Evolutionary conservation across 2,113 vertebrate genomes (phyloP), one percentile per base, ranked within the genome.

Genomic region (Leucoraja erinaceus): DNA sequence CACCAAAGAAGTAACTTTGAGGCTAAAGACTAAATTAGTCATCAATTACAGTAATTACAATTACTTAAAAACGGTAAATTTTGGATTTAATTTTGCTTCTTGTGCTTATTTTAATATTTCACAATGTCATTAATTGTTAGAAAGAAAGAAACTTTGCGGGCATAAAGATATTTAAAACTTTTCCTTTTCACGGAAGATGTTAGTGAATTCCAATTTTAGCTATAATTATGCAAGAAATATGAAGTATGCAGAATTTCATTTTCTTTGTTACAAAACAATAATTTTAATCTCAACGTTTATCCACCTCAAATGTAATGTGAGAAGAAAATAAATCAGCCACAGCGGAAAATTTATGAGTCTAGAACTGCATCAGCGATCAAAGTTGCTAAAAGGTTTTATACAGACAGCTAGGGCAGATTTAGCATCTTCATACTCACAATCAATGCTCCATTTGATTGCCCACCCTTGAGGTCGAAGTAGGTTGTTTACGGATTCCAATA

Each of bases 391-490:
- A 61, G 28, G 28, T 86, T 63, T 86, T 66, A 8, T 66, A 14
- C 18, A 18, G 22, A 61, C 11, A 20, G 33, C 6, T 47, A 72
- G 11, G 38, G 5, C 33, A 47, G 16, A 91, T 70, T 61, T n/a
- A 72, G 18, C 18, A 72, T 8, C 3, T 68, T 74, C n/a, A 9
- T 77, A 94, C 98, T 98, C 95, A 99, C 99, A 96, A 95, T 99
- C 98, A 61, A 99, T 96, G 0, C 95, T 98, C 99, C 99, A 99
- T 93, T 97, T 97, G 74, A 97, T 96, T 0, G 95, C 95, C 98
- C 98, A 98, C 94, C 98, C 97, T 0, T 98, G 98, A 75, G 98
- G 98, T 78, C 97, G 96, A 63, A 99, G 97, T 78, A 98, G 93
- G 12, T 97, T 97, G 0, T 98, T 98, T 56, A 99, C 97, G 0